Evolutionary conservation across 1,140 invertebrate species (phyloP), one percentile per base, ranked within the genome.

Genomic region (Conus betulinus): DNA sequence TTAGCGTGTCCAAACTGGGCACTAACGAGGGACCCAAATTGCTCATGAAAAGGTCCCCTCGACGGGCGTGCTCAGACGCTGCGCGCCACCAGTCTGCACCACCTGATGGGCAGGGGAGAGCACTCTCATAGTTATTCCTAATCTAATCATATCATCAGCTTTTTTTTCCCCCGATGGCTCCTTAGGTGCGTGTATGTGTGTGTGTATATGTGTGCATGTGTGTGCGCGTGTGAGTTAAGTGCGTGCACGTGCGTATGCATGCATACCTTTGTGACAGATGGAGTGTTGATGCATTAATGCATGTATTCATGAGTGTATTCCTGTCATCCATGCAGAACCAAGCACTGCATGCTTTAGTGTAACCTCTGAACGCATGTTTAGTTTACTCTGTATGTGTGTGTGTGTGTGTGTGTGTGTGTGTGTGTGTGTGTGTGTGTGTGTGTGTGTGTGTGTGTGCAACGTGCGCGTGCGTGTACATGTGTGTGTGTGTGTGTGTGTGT

Each of bases 71-170:
- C 76, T 91, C 91, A 83, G 91, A 91, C 8, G 90, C 90, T 27
- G 89, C 81, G 25, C 89, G 90, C 91, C 91, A 92, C 91, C 91
- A 92, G 23, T 92, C 91, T 60, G 90, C 88, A 25, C 90, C 90
- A 90, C 91, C 91, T 92, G 83, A 27, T 87, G 78, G 53, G 55
- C 27, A 90, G 82, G 81, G 88, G 84, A 87, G 5, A 87, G 53
- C 71, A 87, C 85, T 88, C 71, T 84, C 15, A 23, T 53, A 17
- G 13, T 51, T 10, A 53, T 81, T 81, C 51, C 52, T 5, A 15
- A n/a, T 88, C 52, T 5, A 15, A n/a, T 88, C 10, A 6, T 10
- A 7, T 71, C 20, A 13, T 71, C 20, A 6, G 23, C 6, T 0
- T 23, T 3, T 20, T 71, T 71, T 71, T 71, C 11, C 15, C 8